Percentiles rank a stretch among this genome's conserved stretches.
phyloP scores from a whole-genome alignment of 2,113 vertebrate genomes.

The Macrotus californicus region DNA sequence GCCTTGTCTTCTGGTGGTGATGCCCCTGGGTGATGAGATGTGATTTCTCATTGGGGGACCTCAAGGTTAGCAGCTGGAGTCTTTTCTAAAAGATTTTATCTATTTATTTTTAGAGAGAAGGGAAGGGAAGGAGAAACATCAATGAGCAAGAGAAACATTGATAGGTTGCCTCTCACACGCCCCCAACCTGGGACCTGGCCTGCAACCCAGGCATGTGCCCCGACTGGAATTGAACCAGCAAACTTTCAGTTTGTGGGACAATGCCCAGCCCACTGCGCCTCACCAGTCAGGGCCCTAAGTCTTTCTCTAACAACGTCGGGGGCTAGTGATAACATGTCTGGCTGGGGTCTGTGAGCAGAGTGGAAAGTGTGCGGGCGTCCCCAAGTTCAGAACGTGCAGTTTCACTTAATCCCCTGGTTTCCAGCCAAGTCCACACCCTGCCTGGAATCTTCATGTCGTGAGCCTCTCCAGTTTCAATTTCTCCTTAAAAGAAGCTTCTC shows the following conservation, averaged over 20 bases:
- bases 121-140: no score
- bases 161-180: no score
- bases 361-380: neutral
- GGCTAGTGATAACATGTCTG: neutral
- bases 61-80: neutral
- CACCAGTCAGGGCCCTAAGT: neutral
- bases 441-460: neutral
- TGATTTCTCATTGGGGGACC: neutral
- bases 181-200: no score
- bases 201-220: no score
- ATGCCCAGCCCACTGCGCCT: no score
- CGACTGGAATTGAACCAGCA: no score
- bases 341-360: neutral
- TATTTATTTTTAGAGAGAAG: no score
- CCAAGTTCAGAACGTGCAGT: neutral
- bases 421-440: neutral
- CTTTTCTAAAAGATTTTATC: neutral
- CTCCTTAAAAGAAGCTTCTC: neutral
- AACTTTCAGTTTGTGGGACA: no score
- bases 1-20: neutral
- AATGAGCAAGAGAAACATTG: no score
- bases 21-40: accelerated
- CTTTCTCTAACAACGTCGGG: neutral
- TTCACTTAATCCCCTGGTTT: neutral
- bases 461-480: neutral